phyloP scores from a whole-genome alignment of 2,888 invertebrate genomes.

The Drosophila merina region DNA sequence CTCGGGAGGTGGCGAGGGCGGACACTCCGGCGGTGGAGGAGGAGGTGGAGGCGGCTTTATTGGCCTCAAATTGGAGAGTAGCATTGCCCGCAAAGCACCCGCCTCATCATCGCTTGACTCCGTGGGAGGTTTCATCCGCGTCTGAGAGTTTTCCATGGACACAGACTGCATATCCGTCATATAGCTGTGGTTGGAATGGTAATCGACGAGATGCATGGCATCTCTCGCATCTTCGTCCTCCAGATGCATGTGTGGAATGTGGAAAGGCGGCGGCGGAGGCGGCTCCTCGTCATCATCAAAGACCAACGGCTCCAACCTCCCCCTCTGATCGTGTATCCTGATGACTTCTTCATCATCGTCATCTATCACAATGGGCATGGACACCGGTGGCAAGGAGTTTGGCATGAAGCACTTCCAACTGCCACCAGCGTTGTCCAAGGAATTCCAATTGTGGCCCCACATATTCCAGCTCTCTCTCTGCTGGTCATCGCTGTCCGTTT shows the following conservation, averaged over 20 bases:
- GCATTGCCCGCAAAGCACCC: slow-evolving; percentile 77
- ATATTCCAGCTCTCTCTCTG: slow-evolving; percentile 25
- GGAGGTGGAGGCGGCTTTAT: slow-evolving; percentile 13
- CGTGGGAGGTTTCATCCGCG: slow-evolving; percentile 44
- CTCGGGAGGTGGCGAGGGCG: background rate
- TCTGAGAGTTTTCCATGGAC: slow-evolving; percentile 70
- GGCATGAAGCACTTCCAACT: slow-evolving; percentile 59
- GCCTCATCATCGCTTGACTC: slow-evolving; percentile 76
- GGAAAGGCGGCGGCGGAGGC: slow-evolving; percentile 67
- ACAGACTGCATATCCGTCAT: slow-evolving; percentile 65
- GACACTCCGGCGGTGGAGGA: background rate
- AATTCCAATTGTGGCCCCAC: slow-evolving; percentile 52
- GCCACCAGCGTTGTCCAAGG: slow-evolving; percentile 39
- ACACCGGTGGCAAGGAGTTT: slow-evolving; percentile 57
- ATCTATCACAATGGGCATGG: slow-evolving; percentile 67
- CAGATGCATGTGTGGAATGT: slow-evolving; percentile 57
- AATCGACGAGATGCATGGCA: slow-evolving; percentile 50
- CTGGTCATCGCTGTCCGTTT: slow-evolving; percentile 80
- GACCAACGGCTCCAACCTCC: background rate
- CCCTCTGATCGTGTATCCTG: background rate
- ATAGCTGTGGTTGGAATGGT: slow-evolving; percentile 48
- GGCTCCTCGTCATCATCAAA: slow-evolving; percentile 51
- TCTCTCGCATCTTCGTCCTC: slow-evolving; percentile 69
- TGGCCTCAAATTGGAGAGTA: slow-evolving; percentile 70
- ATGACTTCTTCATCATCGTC: slow-evolving; percentile 50